Evolutionary conservation across 2,113 vertebrate genomes (phyloP).

Genomic region (Turdus rufiventris): DNA sequence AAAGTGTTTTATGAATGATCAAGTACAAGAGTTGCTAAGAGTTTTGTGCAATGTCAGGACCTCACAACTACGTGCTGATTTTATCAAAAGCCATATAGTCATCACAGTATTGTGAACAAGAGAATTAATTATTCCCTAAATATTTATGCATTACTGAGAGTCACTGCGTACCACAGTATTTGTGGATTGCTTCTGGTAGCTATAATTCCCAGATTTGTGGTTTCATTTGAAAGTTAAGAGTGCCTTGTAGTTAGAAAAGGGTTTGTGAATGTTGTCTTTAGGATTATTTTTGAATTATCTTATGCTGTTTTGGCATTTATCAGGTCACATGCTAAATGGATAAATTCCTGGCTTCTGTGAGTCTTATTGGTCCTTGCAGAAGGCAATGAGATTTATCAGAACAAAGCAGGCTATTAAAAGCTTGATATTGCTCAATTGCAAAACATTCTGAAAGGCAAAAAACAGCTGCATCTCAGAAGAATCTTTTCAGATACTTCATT

Average conservation of each 20-base stretch:
- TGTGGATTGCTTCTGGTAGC: background rate
- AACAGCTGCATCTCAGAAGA: background rate
- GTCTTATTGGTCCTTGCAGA: background rate
- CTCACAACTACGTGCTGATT: background rate
- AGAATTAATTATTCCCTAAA: background rate
- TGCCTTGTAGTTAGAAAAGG: background rate
- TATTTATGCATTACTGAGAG: background rate
- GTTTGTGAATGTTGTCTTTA: background rate
- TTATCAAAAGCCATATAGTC: background rate
- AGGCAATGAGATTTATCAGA: background rate
- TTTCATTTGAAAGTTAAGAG: background rate
- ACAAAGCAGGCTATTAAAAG: background rate
- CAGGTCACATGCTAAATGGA: background rate
- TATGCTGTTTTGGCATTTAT: background rate
- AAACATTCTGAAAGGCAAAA: background rate
- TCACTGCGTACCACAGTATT: background rate
- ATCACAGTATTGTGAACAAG: rapidly evolving
- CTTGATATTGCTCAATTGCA: background rate
- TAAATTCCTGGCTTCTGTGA: background rate
- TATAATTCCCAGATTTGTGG: background rate
- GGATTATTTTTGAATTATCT: background rate
- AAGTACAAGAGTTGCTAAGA: background rate
- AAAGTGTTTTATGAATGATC: background rate
- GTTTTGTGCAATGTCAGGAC: background rate
- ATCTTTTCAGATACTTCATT: background rate